Conservation (phyloP, 1,140 invertebrate genomes). For the Drosophila funebris region DNA sequence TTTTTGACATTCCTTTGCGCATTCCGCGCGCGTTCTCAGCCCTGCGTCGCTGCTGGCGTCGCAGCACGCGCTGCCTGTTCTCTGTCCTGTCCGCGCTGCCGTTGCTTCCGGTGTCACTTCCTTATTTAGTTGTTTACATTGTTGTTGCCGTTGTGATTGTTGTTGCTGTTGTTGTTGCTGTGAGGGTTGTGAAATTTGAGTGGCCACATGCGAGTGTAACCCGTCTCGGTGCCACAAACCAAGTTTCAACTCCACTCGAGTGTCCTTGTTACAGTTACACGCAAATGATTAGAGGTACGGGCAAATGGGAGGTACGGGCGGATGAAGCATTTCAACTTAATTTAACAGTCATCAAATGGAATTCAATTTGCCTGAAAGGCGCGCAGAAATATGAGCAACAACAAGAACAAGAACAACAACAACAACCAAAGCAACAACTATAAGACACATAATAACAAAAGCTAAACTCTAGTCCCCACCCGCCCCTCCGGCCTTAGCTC, state of each 20-base stretch:
- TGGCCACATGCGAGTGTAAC: neutral
- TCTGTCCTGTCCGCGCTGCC: neutral
- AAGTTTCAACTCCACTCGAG: slow-evolving; percentile 9
- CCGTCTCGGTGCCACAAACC: neutral
- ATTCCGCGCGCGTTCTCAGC: slow-evolving; percentile 49
- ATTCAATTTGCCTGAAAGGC: slow-evolving; percentile 75
- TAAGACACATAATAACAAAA: slow-evolving; percentile 25
- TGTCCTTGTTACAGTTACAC: slow-evolving; percentile 55
- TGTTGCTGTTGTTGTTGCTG: slow-evolving; percentile 26
- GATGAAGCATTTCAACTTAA: slow-evolving; percentile 54
- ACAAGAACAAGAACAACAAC: neutral
- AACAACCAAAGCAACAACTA: no score
- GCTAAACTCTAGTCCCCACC: neutral
- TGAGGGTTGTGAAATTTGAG: slow-evolving; percentile 44
- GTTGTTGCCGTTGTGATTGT: slow-evolving; percentile 29
- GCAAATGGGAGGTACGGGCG: neutral
- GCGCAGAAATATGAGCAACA: slow-evolving; percentile 5
- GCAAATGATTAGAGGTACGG: neutral
- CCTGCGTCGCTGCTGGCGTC: slow-evolving; percentile 42
- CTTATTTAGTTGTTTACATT: slow-evolving; percentile 78
- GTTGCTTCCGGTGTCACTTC: slow-evolving; percentile 75
- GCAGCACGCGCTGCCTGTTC: slow-evolving; percentile 31
- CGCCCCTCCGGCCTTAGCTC: neutral
- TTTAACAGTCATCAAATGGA: slow-evolving; percentile 71
- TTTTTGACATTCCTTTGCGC: slow-evolving; percentile 67